Evolutionary conservation across 2,113 vertebrate species (phyloP).

Genomic region (Globicephala melas): DNA sequence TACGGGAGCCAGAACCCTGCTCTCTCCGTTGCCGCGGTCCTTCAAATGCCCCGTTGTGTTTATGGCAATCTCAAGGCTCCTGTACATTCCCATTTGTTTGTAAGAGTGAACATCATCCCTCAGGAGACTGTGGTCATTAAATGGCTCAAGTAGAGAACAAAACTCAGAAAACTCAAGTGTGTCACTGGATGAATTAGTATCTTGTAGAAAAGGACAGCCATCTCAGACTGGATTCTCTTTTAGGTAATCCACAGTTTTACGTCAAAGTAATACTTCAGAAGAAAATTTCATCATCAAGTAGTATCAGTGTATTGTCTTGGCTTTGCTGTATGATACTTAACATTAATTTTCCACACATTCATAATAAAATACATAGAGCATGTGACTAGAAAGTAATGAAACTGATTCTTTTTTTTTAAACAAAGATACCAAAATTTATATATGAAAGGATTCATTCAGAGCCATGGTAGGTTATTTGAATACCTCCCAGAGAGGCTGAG

Average conservation of each 20-base stretch:
- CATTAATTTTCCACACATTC: conserved; percentile 2
- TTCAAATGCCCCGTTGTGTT: not conserved
- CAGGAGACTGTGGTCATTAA: conserved; percentile 20
- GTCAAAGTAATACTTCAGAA: not conserved
- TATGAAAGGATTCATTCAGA: not conserved
- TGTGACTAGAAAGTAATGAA: not conserved
- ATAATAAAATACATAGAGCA: not conserved
- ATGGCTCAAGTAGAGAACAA: conserved; percentile 13
- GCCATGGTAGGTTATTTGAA: not conserved
- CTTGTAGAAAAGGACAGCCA: not conserved
- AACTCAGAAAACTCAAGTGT: not conserved
- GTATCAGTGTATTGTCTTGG: not conserved
- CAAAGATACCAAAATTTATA: not conserved
- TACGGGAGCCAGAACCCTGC: not conserved
- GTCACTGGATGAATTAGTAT: not conserved
- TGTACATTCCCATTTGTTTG: not conserved
- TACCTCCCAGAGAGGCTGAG: not conserved
- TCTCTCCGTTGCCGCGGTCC: not conserved
- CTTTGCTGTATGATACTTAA: not conserved
- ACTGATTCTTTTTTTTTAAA: not conserved
- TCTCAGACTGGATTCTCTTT: not conserved
- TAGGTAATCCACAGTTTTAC: not conserved
- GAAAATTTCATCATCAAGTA: not conserved
- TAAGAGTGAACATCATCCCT: conserved; percentile 39
- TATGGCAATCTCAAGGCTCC: conserved; percentile 9